Evolutionary conservation across 2,888 invertebrate species (phyloP), one percentile per base, ranked within the genome.

Genomic region (Ichneumon xanthorius): DNA sequence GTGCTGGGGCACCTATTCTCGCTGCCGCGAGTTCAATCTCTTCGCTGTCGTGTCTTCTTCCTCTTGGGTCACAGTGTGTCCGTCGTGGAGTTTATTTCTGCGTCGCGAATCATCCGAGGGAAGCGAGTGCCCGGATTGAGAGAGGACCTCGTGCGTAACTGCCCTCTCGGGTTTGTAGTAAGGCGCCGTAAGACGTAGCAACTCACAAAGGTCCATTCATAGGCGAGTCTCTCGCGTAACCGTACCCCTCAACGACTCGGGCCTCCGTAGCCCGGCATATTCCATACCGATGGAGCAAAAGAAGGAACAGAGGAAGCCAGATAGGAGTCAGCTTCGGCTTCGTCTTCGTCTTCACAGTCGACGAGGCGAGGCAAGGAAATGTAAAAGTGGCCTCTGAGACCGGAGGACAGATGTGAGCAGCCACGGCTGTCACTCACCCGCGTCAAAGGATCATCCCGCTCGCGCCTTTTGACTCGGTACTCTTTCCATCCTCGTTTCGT

Each of bases 131-230:
- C 50, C 67, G 85, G 68, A 72, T 58, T 53, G 40, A 73, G 86
- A 86, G 86, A 86, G 83, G 82, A 82, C 58, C 45, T 79, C 63
- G 79, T 68, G 80, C 85, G 82, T 85, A 80, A 88, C 85, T 84
- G 86, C 84, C 53, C 70, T 87, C 87, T 84, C 87, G 84, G 87
- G 87, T 84, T 86, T 70, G 80, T 80, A 83, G 86, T 68, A 77
- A 63, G 40, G 55, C 55, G 33, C 50, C 82, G 82, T 85, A 80
- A 82, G 86, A 85, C 63, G 73, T 76, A 72, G 77, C 58, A 87
- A 72, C 82, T 85, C 87, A 91, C 90, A 91, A 90, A 90, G 90
- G 89, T 87, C 89, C 91, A 91, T 91, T 91, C 91, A 91, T 90
- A 88, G 87, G 85, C 70, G 75, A 85, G 84, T 84, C 72, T 72